Conservation (phyloP, 2,888 invertebrate species). For the Mythimna lalbum region DNA sequence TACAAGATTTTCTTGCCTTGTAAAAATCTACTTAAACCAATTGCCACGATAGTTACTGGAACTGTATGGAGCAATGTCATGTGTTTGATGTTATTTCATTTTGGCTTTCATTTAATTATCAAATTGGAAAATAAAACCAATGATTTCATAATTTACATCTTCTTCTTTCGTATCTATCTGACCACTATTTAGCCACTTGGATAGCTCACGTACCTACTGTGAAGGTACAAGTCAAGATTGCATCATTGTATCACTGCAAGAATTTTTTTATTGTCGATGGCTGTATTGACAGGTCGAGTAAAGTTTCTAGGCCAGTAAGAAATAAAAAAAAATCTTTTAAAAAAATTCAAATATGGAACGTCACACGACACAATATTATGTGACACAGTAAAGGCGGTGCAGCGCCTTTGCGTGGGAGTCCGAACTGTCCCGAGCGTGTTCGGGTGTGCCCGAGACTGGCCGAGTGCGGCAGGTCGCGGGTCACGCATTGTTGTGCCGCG, state of each 20-base stretch:
- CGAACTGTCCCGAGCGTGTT: constrained; percentile 7
- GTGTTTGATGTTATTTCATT: neutral
- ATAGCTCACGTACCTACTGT: neutral
- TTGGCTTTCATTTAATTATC: neutral
- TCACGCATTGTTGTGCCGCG: constrained; percentile 35
- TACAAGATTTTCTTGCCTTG: neutral
- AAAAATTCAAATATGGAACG: neutral
- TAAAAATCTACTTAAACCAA: neutral
- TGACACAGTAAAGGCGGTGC: constrained; percentile 4
- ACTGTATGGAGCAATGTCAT: too few relatives aligned
- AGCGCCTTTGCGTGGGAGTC: constrained; percentile 12
- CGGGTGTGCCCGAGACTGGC: neutral
- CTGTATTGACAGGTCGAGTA: neutral
- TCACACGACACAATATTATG: neutral
- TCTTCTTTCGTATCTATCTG: too few relatives aligned
- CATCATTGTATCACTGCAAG: neutral
- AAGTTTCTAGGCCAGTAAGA: neutral
- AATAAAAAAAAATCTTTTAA: neutral
- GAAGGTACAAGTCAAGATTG: neutral
- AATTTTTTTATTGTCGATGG: too few relatives aligned
- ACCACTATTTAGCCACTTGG: too few relatives aligned
- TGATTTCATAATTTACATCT: too few relatives aligned
- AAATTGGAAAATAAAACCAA: too few relatives aligned
- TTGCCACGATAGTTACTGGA: too few relatives aligned
- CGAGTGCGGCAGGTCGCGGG: constrained; percentile 36